Percentiles rank a stretch among this genome's conserved stretches.
phyloP scores from a whole-genome alignment of 2,888 invertebrate genomes.

The Dynastes tityus region DNA sequence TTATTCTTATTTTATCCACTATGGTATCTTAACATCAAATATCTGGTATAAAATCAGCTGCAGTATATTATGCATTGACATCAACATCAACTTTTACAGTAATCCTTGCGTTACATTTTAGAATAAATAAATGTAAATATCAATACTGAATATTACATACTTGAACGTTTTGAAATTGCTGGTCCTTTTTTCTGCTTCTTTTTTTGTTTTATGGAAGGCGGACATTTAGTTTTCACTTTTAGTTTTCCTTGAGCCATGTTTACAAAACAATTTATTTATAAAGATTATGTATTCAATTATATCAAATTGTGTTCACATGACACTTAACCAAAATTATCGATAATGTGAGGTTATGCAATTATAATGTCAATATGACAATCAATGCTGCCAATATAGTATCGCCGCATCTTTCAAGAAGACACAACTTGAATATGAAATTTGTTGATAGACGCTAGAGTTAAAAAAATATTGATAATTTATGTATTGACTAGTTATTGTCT shows the following conservation, averaged over 20 bases:
- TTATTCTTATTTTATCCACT: no score
- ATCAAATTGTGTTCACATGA: neutral
- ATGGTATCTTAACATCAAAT: no score
- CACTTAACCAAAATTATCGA: neutral
- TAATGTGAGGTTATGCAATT: conserved; percentile 11
- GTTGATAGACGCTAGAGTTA: no score
- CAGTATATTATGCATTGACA: no score
- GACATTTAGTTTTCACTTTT: conserved; percentile 78
- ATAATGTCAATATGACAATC: neutral
- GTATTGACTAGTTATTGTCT: no score
- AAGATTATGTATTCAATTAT: neutral
- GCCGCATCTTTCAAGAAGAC: no score
- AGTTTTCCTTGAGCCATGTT: conserved; percentile 81
- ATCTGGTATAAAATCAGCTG: no score
- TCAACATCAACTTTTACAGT: no score
- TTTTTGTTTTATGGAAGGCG: conserved; percentile 72
- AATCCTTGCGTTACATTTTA: no score
- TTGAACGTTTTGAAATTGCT: conserved; percentile 75
- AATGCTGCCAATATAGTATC: neutral
- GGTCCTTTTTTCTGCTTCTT: conserved; percentile 73
- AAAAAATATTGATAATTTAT: no score
- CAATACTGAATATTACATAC: conserved; percentile 67
- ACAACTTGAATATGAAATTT: no score
- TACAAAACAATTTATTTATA: neutral
- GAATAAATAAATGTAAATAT: neutral